Conservation (phyloP, 2,113 vertebrate genomes). For the Oryzias curvinotus region DNA sequence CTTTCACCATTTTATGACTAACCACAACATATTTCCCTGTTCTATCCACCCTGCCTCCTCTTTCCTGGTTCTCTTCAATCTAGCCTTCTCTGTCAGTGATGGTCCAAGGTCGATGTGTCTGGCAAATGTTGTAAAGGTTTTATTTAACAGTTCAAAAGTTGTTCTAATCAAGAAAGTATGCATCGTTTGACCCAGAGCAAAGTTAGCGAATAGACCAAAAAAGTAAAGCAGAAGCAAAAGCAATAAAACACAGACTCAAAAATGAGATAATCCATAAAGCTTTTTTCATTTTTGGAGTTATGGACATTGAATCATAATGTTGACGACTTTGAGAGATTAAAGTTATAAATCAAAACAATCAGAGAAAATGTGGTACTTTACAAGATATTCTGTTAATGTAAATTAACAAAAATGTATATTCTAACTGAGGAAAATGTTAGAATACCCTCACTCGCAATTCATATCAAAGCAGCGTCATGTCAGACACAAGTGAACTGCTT, state of each 20-base stretch:
- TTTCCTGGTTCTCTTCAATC: constrained; percentile 33
- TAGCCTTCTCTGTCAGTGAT: constrained; percentile 34
- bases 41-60: constrained; percentile 41
- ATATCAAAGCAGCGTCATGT: too few species aligned
- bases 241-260: constrained; percentile 1
- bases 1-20: constrained; percentile 49
- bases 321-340: too few species aligned
- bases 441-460: too few species aligned
- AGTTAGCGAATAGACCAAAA: constrained; percentile 14
- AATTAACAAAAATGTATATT: too few species aligned
- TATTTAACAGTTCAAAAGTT: constrained; percentile 45
- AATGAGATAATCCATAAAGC: too few species aligned
- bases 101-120: constrained; percentile 36
- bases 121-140: constrained; percentile 52
- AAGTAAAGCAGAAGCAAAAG: constrained; percentile 17
- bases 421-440: too few species aligned
- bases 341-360: too few species aligned
- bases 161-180: constrained; percentile 43
- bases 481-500: too few species aligned
- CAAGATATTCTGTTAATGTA: too few species aligned
- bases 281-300: too few species aligned
- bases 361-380: too few species aligned
- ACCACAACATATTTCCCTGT: constrained; percentile 41
- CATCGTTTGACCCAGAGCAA: constrained; percentile 48
- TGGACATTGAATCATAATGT: too few species aligned